phyloP scores from a whole-genome alignment of 2,797 vertebrate species.

The Darevskia nairensis region DNA sequence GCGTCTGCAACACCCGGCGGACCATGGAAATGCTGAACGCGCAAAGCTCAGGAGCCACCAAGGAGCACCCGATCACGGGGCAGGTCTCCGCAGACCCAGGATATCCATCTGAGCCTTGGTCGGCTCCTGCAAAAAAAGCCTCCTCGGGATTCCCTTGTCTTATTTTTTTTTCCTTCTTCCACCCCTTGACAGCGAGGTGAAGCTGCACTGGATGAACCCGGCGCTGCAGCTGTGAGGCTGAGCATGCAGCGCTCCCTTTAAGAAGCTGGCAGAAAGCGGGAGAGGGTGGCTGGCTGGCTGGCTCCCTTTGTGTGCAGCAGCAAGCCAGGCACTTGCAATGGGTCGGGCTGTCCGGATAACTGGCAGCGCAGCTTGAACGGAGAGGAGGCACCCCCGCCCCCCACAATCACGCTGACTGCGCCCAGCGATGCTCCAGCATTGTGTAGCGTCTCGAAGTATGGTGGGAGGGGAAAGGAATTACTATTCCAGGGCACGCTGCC shows the following conservation, averaged over 20 bases:
- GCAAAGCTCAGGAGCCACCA: constrained; percentile 39
- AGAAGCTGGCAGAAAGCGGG: constrained; percentile 40
- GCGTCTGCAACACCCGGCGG: constrained; percentile 55
- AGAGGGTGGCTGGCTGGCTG: neutral
- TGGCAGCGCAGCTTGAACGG: neutral
- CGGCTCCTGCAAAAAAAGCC: constrained; percentile 34
- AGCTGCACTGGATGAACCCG: neutral
- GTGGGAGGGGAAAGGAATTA: neutral
- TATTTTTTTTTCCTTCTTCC: too few species aligned
- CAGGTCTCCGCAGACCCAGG: constrained; percentile 23
- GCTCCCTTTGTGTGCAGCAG: constrained; percentile 65
- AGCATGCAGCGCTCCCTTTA: constrained; percentile 56
- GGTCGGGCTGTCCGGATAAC: constrained; percentile 31
- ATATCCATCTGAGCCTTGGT: constrained; percentile 37
- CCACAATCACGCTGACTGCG: neutral
- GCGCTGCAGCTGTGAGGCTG: constrained; percentile 37
- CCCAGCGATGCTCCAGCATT: constrained; percentile 35
- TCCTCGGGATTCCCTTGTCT: constrained; percentile 41
- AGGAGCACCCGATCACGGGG: constrained; percentile 29
- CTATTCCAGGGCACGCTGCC: constrained; percentile 2
- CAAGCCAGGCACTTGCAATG: constrained; percentile 37
- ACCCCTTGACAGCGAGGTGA: neutral
- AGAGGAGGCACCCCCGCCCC: neutral
- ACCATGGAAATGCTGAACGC: constrained; percentile 58
- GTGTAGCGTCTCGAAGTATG: constrained; percentile 13